Evolutionary conservation across 2,113 vertebrate species (phyloP).

Genomic region (Syrmaticus mikado): DNA sequence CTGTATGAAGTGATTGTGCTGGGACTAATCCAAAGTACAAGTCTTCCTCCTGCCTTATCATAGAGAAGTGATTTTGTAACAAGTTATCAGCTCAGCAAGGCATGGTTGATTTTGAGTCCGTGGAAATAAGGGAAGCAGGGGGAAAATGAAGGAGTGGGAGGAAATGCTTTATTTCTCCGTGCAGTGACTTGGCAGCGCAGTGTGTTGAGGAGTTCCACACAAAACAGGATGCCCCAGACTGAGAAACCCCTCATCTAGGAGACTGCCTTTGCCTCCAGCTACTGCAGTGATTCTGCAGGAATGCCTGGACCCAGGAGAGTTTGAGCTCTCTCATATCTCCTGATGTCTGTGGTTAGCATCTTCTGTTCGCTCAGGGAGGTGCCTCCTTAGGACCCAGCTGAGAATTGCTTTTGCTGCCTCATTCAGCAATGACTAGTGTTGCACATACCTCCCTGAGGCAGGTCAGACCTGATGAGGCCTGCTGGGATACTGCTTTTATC

Average conservation of each 20-base stretch:
- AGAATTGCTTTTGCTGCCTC: background rate
- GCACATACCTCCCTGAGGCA: background rate
- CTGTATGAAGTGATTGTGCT: background rate
- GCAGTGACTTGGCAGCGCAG: background rate
- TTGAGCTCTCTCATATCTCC: background rate
- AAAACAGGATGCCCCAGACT: background rate
- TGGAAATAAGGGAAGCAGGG: background rate
- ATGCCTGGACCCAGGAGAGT: background rate
- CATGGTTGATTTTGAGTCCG: background rate
- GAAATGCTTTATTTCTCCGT: background rate
- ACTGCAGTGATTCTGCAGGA: background rate
- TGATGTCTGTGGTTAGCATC: background rate
- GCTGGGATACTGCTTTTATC: background rate
- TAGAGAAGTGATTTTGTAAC: background rate
- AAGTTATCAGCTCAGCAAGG: background rate
- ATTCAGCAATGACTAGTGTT: background rate
- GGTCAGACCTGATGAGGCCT: background rate
- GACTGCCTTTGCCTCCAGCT: background rate
- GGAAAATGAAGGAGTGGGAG: background rate
- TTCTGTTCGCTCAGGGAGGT: background rate
- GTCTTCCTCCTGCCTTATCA: background rate
- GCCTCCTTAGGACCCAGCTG: background rate
- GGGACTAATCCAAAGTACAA: constrained; percentile 26
- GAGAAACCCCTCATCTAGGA: background rate
- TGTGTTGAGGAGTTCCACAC: background rate